Conservation (phyloP, 2,797 vertebrate genomes). For the Sorex maritimensis region DNA sequence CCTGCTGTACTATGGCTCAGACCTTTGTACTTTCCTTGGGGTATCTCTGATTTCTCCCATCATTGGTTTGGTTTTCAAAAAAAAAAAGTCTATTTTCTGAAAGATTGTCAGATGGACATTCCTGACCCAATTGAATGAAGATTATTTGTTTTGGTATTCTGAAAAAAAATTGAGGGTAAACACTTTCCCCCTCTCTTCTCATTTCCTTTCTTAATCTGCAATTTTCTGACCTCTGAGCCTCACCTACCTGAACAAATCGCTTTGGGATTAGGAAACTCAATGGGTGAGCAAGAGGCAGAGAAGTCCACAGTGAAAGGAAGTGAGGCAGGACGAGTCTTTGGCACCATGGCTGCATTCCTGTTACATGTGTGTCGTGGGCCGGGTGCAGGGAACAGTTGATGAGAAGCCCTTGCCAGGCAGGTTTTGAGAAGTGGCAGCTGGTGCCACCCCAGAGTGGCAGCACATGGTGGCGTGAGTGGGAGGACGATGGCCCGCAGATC, state of each 20-base stretch:
- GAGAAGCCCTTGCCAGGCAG: not conserved
- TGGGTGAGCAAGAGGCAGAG: not conserved
- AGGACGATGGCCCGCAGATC: not conserved
- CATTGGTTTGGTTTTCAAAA: slow-evolving; percentile 3
- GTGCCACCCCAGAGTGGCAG: not conserved
- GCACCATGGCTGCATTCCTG: too few relatives aligned
- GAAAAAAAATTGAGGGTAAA: not conserved
- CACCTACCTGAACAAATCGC: not conserved
- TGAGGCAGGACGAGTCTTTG: too few relatives aligned
- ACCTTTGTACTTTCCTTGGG: too few relatives aligned
- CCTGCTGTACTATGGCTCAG: too few relatives aligned
- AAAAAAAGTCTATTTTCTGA: not conserved
- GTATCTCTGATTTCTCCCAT: not conserved
- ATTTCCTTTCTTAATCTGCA: not conserved
- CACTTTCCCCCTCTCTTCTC: not conserved
- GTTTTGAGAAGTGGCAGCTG: not conserved
- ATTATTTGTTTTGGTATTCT: not conserved
- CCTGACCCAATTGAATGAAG: not conserved
- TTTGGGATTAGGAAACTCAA: not conserved
- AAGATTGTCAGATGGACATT: not conserved
- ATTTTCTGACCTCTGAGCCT: not conserved
- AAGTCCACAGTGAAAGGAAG: too few relatives aligned
- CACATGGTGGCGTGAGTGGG: accelerated
- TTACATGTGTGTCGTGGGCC: too few relatives aligned
- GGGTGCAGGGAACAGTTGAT: not conserved